Evolutionary conservation across 2,797 vertebrate species (phyloP).

Genomic region (Myotis myotis): DNA sequence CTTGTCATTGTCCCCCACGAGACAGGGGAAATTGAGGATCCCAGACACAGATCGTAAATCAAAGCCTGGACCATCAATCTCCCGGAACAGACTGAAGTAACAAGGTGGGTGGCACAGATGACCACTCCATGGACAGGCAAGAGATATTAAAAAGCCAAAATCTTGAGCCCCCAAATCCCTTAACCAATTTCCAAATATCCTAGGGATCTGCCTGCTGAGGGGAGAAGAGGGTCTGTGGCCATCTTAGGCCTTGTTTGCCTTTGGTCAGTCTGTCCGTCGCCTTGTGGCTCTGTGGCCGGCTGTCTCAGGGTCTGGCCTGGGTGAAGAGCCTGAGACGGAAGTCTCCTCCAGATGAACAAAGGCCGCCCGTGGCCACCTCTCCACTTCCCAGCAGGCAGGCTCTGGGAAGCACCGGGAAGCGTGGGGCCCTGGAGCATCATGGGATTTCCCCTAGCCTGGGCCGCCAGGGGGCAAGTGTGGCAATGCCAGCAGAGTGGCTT

Average conservation of each 20-base stretch:
- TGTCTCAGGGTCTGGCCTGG: background rate
- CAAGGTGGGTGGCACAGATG: conserved; percentile 60
- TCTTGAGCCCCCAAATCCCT: conserved; percentile 52
- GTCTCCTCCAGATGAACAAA: background rate
- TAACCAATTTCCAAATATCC: conserved; percentile 16
- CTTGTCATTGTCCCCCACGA: background rate
- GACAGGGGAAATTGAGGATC: conserved; percentile 21
- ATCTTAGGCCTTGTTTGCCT: background rate
- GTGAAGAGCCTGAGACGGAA: background rate
- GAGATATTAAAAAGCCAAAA: conserved; percentile 72
- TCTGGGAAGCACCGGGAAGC: background rate
- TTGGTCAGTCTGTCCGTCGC: background rate
- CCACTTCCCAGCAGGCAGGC: background rate
- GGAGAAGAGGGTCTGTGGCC: background rate
- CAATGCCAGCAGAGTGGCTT: background rate
- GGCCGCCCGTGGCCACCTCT: background rate
- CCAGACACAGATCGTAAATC: conserved; percentile 47
- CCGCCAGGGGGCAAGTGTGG: background rate
- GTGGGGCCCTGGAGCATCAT: background rate
- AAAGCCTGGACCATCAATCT: conserved; percentile 65
- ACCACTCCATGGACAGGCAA: conserved; percentile 66
- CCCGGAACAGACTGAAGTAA: conserved; percentile 28
- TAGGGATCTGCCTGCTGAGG: background rate
- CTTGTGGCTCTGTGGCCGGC: background rate
- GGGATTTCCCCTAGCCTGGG: background rate